Conservation (phyloP, 1,140 invertebrate genomes). For the Megalopta genalis region DNA sequence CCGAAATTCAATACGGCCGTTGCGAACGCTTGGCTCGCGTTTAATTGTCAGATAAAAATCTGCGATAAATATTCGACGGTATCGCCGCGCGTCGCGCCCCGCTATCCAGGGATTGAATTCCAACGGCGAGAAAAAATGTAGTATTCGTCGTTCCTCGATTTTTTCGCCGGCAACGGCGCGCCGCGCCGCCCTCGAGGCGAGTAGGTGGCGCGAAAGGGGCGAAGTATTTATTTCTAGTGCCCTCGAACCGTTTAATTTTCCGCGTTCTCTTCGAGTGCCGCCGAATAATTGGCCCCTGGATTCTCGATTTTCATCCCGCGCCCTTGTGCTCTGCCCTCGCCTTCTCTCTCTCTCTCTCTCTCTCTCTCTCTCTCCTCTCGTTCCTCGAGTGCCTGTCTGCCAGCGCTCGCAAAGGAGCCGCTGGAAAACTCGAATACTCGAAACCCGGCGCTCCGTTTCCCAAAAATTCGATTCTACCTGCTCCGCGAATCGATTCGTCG, state of each 20-base stretch:
- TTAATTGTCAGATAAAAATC: neutral
- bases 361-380: slow-evolving; percentile 15
- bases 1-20: too few species aligned
- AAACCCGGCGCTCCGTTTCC: too few species aligned
- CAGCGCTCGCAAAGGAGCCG: slow-evolving; percentile 11
- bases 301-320: slow-evolving; percentile 53
- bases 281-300: slow-evolving; percentile 40
- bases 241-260: slow-evolving; percentile 50
- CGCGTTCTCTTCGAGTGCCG: slow-evolving; percentile 34
- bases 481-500: too few species aligned
- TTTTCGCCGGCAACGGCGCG: neutral
- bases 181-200: slow-evolving; percentile 15
- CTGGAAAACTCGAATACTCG: neutral
- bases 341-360: neutral
- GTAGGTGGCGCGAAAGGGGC: slow-evolving; percentile 24
- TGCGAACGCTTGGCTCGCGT: neutral
- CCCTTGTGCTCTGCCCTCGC: neutral
- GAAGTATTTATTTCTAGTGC: slow-evolving; percentile 48
- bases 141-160: neutral
- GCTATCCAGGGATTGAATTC: neutral
- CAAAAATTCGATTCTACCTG: too few species aligned
- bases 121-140: neutral
- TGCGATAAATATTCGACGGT: neutral
- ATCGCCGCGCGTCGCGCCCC: neutral
- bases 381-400: slow-evolving; percentile 15